A percentile compares a stretch with the other conserved stretches of the same genome.
Conservation (phyloP, 2,797 vertebrate genomes). For the Anguilla pacifica region DNA sequence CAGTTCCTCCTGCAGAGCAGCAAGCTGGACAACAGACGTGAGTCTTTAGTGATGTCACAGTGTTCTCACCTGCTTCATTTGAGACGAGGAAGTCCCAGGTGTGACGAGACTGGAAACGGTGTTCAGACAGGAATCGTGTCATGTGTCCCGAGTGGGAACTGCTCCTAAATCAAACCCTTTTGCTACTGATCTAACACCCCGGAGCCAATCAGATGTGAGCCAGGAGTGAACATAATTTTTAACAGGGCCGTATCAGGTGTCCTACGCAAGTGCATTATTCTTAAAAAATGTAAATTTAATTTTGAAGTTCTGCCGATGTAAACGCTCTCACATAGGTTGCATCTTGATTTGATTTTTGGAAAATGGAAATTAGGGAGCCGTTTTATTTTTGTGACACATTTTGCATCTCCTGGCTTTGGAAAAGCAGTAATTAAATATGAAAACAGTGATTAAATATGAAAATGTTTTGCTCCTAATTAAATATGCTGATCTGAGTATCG, state of each 20-base stretch:
- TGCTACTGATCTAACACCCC: slow-evolving; percentile 30
- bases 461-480: neutral
- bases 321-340: neutral
- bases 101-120: slow-evolving; percentile 37
- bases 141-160: slow-evolving; percentile 14
- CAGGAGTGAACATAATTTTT: slow-evolving; percentile 32
- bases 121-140: slow-evolving; percentile 45
- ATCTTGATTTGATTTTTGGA: slow-evolving; percentile 25
- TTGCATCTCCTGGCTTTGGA: neutral
- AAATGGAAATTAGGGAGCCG: neutral
- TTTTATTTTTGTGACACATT: neutral
- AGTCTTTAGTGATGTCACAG: slow-evolving; percentile 28
- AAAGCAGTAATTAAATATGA: neutral
- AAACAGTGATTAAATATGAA: neutral
- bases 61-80: slow-evolving; percentile 52
- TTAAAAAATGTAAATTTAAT: neutral
- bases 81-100: slow-evolving; percentile 50
- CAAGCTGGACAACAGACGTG: slow-evolving; percentile 15
- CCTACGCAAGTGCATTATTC: neutral
- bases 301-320: neutral
- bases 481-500: neutral
- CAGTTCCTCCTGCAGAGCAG: neutral
- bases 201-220: slow-evolving; percentile 10
- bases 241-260: slow-evolving; percentile 16
- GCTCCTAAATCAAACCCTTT: slow-evolving; percentile 47